phyloP scores from a whole-genome alignment of 2,797 vertebrate genomes.

The Limnodromus scolopaceus region DNA sequence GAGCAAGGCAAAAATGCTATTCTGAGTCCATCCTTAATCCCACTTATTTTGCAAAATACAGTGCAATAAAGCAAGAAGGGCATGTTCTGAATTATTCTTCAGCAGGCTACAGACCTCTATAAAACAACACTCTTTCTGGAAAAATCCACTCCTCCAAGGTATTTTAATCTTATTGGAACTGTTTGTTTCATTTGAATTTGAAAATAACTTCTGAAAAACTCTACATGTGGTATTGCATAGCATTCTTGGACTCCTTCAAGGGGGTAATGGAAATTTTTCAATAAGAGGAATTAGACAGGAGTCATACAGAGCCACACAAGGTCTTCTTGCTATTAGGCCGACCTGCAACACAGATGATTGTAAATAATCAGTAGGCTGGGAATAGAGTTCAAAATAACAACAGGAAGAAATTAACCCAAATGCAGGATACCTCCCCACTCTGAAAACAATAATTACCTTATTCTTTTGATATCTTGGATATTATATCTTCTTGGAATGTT shows the following conservation, averaged over 20 bases:
- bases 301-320: neutral
- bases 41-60: neutral
- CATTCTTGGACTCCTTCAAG: conserved; percentile 8
- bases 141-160: neutral
- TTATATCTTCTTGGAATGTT: neutral
- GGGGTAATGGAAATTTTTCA: conserved; percentile 1
- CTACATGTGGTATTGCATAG: neutral
- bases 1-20: neutral
- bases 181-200: conserved; percentile 42
- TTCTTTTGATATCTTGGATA: neutral
- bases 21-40: neutral
- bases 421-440: neutral
- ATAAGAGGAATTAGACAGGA: neutral
- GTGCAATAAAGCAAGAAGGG: neutral
- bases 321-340: neutral
- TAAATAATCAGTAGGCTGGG: neutral
- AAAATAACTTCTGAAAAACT: conserved; percentile 41
- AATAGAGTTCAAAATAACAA: neutral
- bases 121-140: neutral
- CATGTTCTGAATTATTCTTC: conserved; percentile 22
- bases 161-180: conserved; percentile 51
- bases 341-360: neutral
- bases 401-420: neutral
- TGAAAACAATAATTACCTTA: neutral
- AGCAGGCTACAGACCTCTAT: neutral